Conservation (phyloP, 2,113 vertebrate species). For the Neodontobutis hainanensis region DNA sequence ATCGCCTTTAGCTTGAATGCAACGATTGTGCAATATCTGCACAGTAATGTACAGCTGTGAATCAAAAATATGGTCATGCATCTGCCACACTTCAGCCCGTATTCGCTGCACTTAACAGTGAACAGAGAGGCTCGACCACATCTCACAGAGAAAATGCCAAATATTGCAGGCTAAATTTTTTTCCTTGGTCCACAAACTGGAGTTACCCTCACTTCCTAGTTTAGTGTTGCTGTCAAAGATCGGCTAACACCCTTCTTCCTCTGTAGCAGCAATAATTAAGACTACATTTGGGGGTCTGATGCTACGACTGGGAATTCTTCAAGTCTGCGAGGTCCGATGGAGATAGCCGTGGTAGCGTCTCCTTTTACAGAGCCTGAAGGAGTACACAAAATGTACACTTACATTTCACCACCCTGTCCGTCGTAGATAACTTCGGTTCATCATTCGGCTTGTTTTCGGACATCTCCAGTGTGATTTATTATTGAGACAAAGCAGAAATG, state of each 20-base stretch:
- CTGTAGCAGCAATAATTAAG: slow-evolving; percentile 49
- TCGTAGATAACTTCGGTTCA: slow-evolving; percentile 97
- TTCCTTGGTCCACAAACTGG: slow-evolving; percentile 44
- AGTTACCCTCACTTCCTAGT: slow-evolving; percentile 81
- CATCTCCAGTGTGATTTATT: slow-evolving; percentile 87
- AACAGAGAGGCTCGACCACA: background rate
- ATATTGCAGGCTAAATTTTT: slow-evolving; percentile 25
- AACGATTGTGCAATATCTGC: slow-evolving; percentile 64
- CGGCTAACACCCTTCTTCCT: slow-evolving; percentile 79
- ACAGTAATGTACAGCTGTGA: slow-evolving; percentile 36
- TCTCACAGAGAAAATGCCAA: slow-evolving; percentile 16
- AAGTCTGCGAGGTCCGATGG: slow-evolving; percentile 9
- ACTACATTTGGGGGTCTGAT: slow-evolving; percentile 28
- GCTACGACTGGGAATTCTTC: slow-evolving; percentile 26
- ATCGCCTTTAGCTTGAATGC: slow-evolving; percentile 52
- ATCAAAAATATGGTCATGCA: slow-evolving; percentile 25
- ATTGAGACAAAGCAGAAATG: slow-evolving; percentile 66
- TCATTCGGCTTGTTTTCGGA: slow-evolving; percentile 94
- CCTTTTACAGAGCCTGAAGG: background rate
- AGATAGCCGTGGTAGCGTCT: background rate
- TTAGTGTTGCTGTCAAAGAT: slow-evolving; percentile 66
- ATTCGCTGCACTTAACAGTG: background rate
- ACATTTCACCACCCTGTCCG: slow-evolving; percentile 97
- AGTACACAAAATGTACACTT: slow-evolving; percentile 68
- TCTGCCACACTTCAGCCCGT: slow-evolving; percentile 31